Evolutionary conservation across 2,888 invertebrate genomes (phyloP).

Genomic region (Bimastos eiseni): DNA sequence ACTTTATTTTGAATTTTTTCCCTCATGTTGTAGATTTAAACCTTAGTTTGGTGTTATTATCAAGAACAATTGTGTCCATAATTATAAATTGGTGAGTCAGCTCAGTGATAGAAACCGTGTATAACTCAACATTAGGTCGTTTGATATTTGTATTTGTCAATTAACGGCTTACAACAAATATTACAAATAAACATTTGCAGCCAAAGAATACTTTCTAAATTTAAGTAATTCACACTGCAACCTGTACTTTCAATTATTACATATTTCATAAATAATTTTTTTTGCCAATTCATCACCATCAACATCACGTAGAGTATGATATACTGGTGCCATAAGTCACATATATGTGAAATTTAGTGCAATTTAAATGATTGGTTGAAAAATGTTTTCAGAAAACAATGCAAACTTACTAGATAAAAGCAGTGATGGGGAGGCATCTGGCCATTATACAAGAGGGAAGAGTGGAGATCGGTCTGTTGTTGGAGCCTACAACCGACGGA

Average conservation of each 20-base stretch:
- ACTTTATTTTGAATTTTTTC: not conserved
- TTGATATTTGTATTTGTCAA: not conserved
- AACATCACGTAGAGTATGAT: not conserved
- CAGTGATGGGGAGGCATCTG: not conserved
- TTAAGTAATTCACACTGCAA: not conserved
- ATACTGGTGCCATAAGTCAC: not conserved
- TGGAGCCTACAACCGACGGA: constrained; percentile 20
- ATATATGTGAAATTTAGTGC: not conserved
- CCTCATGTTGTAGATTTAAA: not conserved
- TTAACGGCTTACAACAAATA: not conserved
- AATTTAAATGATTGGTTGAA: not conserved
- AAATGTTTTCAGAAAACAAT: not conserved
- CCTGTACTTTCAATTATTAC: too few relatives aligned
- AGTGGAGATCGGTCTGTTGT: not conserved
- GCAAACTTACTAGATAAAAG: not conserved
- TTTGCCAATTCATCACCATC: not conserved
- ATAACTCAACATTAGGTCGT: not conserved
- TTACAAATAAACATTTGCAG: not conserved
- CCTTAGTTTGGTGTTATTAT: not conserved
- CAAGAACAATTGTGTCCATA: too few relatives aligned
- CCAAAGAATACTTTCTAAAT: not conserved
- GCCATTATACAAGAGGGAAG: not conserved
- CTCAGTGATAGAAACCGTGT: too few relatives aligned
- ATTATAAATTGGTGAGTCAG: too few relatives aligned
- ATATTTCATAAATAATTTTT: too few relatives aligned